Conservation (phyloP, 1,140 invertebrate genomes). For the Rhagoletis pomonella region DNA sequence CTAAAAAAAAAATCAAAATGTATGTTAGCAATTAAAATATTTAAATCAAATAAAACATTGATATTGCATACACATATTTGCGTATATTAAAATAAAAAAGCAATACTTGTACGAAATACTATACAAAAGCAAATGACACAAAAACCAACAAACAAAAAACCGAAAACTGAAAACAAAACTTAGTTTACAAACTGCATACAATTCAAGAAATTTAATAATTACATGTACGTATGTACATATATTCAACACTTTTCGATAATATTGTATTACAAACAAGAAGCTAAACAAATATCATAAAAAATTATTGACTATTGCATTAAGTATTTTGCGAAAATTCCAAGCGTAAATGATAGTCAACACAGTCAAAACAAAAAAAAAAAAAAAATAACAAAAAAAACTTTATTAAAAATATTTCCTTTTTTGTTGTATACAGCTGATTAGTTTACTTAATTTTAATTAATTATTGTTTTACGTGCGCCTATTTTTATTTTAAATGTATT, state of each 20-base stretch:
- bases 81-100: constrained; percentile 11
- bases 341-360: neutral
- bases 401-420: neutral
- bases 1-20: neutral
- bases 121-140: no score
- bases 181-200: neutral
- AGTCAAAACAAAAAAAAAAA: neutral
- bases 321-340: no score
- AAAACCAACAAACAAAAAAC: neutral
- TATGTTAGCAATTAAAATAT: neutral
- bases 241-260: neutral
- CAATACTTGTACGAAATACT: constrained; percentile 34
- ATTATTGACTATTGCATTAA: no score
- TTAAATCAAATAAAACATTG: neutral
- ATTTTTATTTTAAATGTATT: neutral
- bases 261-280: neutral
- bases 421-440: neutral
- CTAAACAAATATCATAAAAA: neutral
- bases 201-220: neutral
- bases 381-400: no score
- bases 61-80: constrained; percentile 31
- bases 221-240: neutral
- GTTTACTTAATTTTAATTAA: constrained; percentile 19
- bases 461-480: neutral
- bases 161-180: neutral